phyloP scores from a whole-genome alignment of 2,888 invertebrate genomes.

The Hydrotaea cyrtoneurina region DNA sequence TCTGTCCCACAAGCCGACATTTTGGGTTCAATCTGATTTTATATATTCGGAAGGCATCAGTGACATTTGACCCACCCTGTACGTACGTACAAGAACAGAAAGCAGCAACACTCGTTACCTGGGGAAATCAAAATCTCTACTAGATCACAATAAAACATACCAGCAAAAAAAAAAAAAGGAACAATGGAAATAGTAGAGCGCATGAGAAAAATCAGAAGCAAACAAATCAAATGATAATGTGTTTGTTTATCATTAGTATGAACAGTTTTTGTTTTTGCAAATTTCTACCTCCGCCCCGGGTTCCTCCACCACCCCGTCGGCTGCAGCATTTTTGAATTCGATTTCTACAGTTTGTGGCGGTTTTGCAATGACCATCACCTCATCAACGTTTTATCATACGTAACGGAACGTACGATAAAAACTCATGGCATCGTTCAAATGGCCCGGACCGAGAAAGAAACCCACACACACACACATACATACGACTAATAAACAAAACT shows the following conservation, averaged over 20 bases:
- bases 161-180: not conserved
- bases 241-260: constrained; percentile 28
- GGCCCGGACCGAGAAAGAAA: not conserved
- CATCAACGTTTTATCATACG: constrained; percentile 46
- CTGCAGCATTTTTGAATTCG: constrained; percentile 17
- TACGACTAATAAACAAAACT: constrained; percentile 12
- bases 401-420: not conserved
- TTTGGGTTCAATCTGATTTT: too few species aligned
- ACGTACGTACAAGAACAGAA: too few species aligned
- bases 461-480: not conserved
- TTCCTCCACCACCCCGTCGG: too few species aligned
- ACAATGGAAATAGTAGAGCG: not conserved
- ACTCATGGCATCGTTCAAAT: not conserved
- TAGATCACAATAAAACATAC: not conserved
- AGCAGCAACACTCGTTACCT: too few species aligned
- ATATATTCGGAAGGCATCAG: too few species aligned
- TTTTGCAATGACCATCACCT: constrained; percentile 66
- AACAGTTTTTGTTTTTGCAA: too few species aligned
- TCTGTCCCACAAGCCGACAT: too few species aligned
- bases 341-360: constrained; percentile 19
- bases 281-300: too few species aligned
- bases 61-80: too few species aligned
- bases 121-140: too few species aligned
- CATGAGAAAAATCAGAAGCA: constrained; percentile 19
- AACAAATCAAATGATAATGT: constrained; percentile 29